phyloP scores from a whole-genome alignment of 2,797 vertebrate genomes.

The Lithobates sylvaticus region DNA sequence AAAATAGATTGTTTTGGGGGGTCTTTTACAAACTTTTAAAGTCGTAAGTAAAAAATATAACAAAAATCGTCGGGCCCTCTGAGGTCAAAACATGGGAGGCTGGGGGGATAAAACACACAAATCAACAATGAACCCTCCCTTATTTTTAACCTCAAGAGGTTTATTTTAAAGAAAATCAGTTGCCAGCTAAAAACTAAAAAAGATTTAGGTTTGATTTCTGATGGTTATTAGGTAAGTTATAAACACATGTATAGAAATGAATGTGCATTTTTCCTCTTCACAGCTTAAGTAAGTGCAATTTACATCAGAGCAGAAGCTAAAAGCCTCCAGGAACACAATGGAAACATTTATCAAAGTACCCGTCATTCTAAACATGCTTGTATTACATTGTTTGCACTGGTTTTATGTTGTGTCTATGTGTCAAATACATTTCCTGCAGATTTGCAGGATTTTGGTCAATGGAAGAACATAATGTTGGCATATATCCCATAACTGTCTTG shows the following conservation, averaged over 20 bases:
- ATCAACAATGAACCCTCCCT: background rate
- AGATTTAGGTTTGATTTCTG: background rate
- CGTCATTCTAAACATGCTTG: slow-evolving; percentile 31
- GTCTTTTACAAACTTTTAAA: too few species aligned
- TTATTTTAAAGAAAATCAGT: too few species aligned
- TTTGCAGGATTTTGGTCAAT: slow-evolving; percentile 16
- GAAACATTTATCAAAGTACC: slow-evolving; percentile 42
- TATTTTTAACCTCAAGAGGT: background rate
- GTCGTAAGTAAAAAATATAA: too few species aligned
- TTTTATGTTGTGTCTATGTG: slow-evolving; percentile 57
- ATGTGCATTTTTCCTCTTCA: background rate
- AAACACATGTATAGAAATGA: background rate
- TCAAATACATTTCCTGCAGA: slow-evolving; percentile 53
- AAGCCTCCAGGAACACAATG: slow-evolving; percentile 35
- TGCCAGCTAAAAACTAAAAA: too few species aligned
- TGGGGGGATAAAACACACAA: too few species aligned
- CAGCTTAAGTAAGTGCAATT: background rate
- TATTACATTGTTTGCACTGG: slow-evolving; percentile 48
- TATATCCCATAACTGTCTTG: slow-evolving; percentile 20
- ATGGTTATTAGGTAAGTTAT: background rate
- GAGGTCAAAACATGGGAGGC: too few species aligned
- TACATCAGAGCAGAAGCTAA: slow-evolving; percentile 4
- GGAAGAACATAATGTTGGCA: slow-evolving; percentile 23
- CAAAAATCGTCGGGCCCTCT: too few species aligned
- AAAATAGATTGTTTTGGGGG: too few species aligned